Conservation (phyloP, 2,888 invertebrate genomes). For the Polymixis lichenea region DNA sequence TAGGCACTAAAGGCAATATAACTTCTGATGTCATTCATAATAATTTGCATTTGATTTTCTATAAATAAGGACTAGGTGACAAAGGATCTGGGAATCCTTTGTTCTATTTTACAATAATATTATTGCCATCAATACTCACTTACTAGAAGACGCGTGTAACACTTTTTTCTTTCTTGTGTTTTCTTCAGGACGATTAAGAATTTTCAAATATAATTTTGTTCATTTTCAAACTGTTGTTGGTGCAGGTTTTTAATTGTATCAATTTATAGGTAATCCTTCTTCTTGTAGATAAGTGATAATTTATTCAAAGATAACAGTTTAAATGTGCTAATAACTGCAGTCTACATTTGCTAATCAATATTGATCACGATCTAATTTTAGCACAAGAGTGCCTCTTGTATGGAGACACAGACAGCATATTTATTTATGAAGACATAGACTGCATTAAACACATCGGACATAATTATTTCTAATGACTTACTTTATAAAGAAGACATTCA, state of each 20-base stretch:
- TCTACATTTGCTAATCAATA: not conserved
- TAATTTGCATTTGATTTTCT: constrained; percentile 32
- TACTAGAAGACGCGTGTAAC: not conserved
- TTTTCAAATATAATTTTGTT: not conserved
- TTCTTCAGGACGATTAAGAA: not conserved
- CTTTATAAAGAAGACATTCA: not conserved
- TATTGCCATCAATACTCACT: not conserved
- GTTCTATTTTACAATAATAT: constrained; percentile 21
- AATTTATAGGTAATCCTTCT: not conserved
- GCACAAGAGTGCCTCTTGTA: not conserved
- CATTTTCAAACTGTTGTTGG: not conserved
- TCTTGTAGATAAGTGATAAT: not conserved
- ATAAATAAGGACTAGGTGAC: constrained; percentile 9
- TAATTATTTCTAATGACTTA: not conserved
- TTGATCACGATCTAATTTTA: not conserved
- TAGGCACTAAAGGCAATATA: not conserved
- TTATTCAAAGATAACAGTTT: not conserved
- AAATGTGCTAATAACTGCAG: not conserved
- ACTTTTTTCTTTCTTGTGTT: not conserved
- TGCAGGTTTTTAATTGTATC: not conserved
- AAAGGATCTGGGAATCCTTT: constrained; percentile 14
- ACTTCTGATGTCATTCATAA: constrained; percentile 25
- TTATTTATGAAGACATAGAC: too few species aligned
- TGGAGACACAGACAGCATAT: not conserved
- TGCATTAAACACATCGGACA: too few species aligned